These are phyloP conservation scores for Cataglyphis cursor DNA, from an alignment of 2,888 invertebrate species.

Conservation along the genomic window DNA sequence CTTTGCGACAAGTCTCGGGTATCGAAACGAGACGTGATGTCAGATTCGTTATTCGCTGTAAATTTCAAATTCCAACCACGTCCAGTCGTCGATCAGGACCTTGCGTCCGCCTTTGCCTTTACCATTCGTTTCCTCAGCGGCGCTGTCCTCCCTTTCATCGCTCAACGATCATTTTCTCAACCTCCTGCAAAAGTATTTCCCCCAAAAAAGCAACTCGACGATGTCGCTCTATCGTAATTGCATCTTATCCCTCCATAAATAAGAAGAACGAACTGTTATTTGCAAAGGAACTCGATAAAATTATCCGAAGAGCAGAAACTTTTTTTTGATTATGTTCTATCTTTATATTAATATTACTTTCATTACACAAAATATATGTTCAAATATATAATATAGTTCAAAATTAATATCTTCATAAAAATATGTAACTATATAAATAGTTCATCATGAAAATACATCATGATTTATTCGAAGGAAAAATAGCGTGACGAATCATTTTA, in stretches of 20 bases:
- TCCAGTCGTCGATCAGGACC: slow-evolving; percentile 1
- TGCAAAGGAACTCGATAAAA: neutral
- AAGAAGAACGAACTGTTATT: slow-evolving; percentile 6
- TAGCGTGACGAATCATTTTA: neutral
- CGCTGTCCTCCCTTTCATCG: neutral
- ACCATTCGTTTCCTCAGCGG: neutral
- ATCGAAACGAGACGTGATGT: slow-evolving; percentile 28
- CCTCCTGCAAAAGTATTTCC: neutral
- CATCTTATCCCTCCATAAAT: slow-evolving; percentile 3
- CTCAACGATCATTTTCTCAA: neutral
- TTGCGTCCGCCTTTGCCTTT: neutral
- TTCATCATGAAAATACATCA: too few relatives aligned
- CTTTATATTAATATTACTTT: neutral
- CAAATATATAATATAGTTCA: neutral
- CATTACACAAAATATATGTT: neutral
- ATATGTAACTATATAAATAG: neutral
- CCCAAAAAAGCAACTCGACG: neutral
- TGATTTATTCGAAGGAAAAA: neutral
- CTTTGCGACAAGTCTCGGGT: slow-evolving; percentile 38
- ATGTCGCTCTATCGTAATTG: slow-evolving; percentile 9
- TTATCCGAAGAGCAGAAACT: neutral
- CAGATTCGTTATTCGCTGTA: slow-evolving; percentile 41
- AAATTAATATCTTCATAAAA: neutral
- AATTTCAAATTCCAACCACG: slow-evolving; percentile 41
- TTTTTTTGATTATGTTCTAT: neutral